These are phyloP conservation scores for Varanus salvator DNA, from an alignment of 2,113 vertebrate species.

Conservation along the genomic window DNA sequence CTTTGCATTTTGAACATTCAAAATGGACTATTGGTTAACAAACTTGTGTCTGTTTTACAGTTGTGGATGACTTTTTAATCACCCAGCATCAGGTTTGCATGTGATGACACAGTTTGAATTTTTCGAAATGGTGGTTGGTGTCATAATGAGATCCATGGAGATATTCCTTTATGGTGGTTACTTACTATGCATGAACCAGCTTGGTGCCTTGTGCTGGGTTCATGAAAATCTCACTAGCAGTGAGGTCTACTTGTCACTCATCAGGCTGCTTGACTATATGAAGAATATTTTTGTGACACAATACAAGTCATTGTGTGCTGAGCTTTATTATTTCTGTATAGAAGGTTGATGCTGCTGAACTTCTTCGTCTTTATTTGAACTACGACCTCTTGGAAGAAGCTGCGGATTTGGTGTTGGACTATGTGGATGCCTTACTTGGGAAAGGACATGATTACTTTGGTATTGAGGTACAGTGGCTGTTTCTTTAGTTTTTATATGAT, in stretches of 20 bases:
- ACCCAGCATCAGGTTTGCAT: too few species aligned
- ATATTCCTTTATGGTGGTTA: too few species aligned
- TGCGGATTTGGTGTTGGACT: constrained; percentile 90
- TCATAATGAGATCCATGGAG: too few species aligned
- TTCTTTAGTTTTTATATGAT: not conserved
- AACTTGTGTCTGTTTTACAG: too few species aligned
- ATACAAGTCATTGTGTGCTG: not conserved
- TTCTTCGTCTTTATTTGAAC: constrained; percentile 92
- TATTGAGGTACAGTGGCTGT: constrained; percentile 82
- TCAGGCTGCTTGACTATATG: not conserved
- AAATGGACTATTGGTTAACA: too few species aligned
- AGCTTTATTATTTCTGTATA: constrained; percentile 55
- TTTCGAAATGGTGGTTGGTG: too few species aligned
- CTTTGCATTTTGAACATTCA: too few species aligned
- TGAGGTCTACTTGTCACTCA: not conserved
- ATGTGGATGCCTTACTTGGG: constrained; percentile 89
- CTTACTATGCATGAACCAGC: too few species aligned
- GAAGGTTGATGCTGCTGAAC: constrained; percentile 86
- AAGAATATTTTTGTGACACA: not conserved
- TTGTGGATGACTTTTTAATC: too few species aligned
- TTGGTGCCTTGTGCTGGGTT: not conserved
- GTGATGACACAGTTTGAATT: too few species aligned
- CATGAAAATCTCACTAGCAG: not conserved
- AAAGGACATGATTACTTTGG: constrained; percentile 94
- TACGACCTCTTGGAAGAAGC: constrained; percentile 92